Evolutionary conservation across 1,140 invertebrate genomes (phyloP), one percentile per base, ranked within the genome.

Genomic region (Nebria ingens): DNA sequence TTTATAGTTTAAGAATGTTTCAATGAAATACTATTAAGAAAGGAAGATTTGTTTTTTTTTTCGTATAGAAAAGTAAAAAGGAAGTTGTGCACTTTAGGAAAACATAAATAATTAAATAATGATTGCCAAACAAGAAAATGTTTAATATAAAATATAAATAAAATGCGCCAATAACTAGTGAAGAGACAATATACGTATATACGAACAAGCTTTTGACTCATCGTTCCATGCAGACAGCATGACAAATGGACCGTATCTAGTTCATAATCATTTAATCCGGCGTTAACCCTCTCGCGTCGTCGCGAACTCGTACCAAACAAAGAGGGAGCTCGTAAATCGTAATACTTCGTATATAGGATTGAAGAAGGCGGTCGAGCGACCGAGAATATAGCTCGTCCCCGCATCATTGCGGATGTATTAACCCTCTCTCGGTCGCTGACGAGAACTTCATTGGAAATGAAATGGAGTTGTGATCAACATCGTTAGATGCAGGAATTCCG

Each of bases 211-310:
- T 45, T 17, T 45, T 2, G 29, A 53, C 45, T 49, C 51, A 49
- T 40, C 54, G 50, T 51, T n/a, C n/a, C n/a, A 51, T 51, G 62
- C 55, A 62, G 62, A 64, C 64, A 62, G 62, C 51, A 64, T 65
- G 62, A 64, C 62, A 64, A 65, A 65, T 65, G 62, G 62, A 59
- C 59, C 63, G 60, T 64, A 65, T 65, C 62, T 62, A 62, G 56
- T 65, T 64, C 61, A 65, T 65, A 64, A 65, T 65, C 64, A 64
- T 64, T 65, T 65, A 65, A 65, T 65, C 63, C 60, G 3, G 54
- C 59, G 62, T 62, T 65, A 65, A 65, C 62, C 64, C 64, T 65
- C 60, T 61, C 64, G 57, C 62, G 62, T 65, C 64, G 60, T 65
- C 64, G 55, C 60, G 6, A 9, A 11, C 25, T 34, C 25, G n/a